phyloP scores from a whole-genome alignment of 1,140 invertebrate genomes.

The Camponotus pennsylvanicus region DNA sequence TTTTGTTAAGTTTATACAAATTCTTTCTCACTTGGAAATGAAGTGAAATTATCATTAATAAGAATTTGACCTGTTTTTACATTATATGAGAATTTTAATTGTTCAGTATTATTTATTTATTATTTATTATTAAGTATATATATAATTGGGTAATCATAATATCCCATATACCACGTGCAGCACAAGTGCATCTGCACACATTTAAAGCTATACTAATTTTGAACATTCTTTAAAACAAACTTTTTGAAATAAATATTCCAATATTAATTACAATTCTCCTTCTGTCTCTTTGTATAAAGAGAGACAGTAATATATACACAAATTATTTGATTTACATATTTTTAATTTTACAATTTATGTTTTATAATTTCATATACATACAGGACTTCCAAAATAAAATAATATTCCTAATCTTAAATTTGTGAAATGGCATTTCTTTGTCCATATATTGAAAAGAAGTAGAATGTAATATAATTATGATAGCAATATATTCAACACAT shows the following conservation, averaged over 20 bases:
- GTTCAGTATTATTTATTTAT: neutral
- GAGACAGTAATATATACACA: neutral
- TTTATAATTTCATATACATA: neutral
- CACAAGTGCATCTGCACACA: neutral
- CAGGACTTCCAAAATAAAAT: neutral
- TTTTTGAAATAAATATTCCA: constrained; percentile 10
- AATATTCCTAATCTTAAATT: neutral
- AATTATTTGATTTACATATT: constrained; percentile 19
- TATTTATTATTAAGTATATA: too few relatives aligned
- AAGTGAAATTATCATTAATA: neutral
- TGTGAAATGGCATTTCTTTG: neutral
- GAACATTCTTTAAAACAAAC: neutral
- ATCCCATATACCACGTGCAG: neutral
- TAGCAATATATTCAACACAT: constrained; percentile 23
- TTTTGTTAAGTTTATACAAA: constrained; percentile 44
- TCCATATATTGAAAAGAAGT: constrained; percentile 29
- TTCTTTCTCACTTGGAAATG: constrained; percentile 18
- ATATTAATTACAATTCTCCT: neutral
- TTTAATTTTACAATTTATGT: neutral
- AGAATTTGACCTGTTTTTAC: constrained; percentile 19
- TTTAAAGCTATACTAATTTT: constrained; percentile 16
- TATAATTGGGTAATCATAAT: neutral
- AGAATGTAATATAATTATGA: neutral
- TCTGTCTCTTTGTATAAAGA: neutral
- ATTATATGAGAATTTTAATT: neutral